A percentile compares a stretch with the other conserved stretches of the same genome.
These are phyloP conservation scores for Strongylocentrotus purpuratus DNA, from an alignment of 35 echinoderm and acorn worm species.

Conservation along the genomic window DNA sequence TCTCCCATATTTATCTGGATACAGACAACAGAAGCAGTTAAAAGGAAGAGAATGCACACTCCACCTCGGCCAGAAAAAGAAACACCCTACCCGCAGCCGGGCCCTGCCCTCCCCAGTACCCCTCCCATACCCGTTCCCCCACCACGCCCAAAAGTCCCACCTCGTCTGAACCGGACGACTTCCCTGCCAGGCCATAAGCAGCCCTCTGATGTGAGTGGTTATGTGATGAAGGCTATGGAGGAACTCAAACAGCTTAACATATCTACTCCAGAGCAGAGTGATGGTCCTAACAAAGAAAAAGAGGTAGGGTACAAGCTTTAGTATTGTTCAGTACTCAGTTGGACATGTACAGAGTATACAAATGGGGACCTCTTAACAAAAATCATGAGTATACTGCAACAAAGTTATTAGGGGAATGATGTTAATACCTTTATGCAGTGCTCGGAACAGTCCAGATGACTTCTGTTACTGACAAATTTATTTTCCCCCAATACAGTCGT, in stretches of 20 bases:
- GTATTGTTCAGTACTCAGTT: neutral
- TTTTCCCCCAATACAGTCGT: too few species aligned
- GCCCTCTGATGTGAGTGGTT: neutral
- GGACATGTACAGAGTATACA: too few species aligned
- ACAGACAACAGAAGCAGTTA: neutral
- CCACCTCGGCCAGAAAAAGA: neutral
- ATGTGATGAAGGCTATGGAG: conserved; percentile 27
- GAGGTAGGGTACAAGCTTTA: neutral
- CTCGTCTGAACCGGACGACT: neutral
- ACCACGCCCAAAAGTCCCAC: conserved; percentile 26
- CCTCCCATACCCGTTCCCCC: neutral
- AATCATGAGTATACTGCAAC: too few species aligned
- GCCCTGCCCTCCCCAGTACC: neutral
- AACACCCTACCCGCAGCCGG: neutral
- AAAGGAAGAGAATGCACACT: neutral
- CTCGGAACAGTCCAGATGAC: too few species aligned
- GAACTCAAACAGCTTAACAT: conserved; percentile 18
- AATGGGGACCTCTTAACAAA: too few species aligned
- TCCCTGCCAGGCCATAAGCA: neutral
- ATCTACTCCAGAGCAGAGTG: neutral
- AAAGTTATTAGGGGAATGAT: too few species aligned
- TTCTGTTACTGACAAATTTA: too few species aligned
- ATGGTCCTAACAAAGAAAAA: conserved; percentile 17
- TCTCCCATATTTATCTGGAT: neutral
- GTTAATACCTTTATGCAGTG: too few species aligned